Evolutionary conservation across 2,888 invertebrate genomes (phyloP), one percentile per base, ranked within the genome.

Genomic region (Thereva nobilitata): DNA sequence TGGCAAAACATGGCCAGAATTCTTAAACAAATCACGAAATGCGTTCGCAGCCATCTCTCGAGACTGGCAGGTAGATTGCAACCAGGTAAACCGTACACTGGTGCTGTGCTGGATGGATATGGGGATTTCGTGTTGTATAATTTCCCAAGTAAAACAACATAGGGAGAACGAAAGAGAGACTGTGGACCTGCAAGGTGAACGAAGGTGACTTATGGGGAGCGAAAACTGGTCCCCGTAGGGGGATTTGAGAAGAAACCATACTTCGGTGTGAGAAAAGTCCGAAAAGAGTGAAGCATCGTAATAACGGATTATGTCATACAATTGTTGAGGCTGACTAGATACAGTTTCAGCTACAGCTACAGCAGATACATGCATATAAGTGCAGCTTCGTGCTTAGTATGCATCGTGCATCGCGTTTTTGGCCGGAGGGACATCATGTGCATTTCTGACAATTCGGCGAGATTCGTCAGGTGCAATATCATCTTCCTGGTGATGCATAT

Each of bases 11-110:
- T 44, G 47, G 38, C 5, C 61, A 41, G 50, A 61, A 61, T 61
- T 61, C 50, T 23, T 41, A 61, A 61, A 61, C 61, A 61, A 61
- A 61, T 61, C 61, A 61, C 61, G 61, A 61, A 61, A 61, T 61
- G 61, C 61, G 50, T 61, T 50, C 49, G 12, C 35, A 41, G 55
- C 41, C 42, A 40, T 55, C 41, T 55, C 41, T 40, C 55, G 41
- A 61, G 45, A 61, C 49, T 59, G 12, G 7, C 38, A 12, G 37
- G 7, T 37, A 45, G 47, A 47, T 47, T 47, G 57, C 57, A n/a
- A 10, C 9, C 38, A 38, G 37, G 38, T 50, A 50, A 50, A 23
- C 9, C 23, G 45, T 23, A 12, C 37, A 59, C 41, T 37, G 35
- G 57, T 47, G 47, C 9, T 12, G 37, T 23, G 23, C 23, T 23